Conservation (phyloP, 1,140 invertebrate species). For the Drosophila melanica region DNA sequence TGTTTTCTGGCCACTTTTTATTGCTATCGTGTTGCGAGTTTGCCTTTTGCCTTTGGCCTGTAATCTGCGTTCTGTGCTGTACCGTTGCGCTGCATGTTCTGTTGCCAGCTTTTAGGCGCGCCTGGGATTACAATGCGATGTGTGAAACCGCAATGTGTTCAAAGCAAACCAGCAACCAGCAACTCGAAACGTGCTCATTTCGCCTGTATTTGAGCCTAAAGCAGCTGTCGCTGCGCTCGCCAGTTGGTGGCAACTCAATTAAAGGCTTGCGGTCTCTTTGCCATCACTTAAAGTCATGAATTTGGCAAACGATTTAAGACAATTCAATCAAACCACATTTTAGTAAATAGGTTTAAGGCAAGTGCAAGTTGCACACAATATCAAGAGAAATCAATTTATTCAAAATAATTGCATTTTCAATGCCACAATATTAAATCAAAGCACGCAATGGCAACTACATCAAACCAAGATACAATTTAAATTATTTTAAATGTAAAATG, state of each 20-base stretch:
- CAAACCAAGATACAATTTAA: neutral
- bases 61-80: conserved; percentile 54
- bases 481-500: neutral
- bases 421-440: too few species aligned
- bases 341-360: neutral
- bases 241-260: conserved; percentile 62
- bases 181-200: conserved; percentile 59
- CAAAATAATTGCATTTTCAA: neutral
- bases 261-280: conserved; percentile 62
- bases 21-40: conserved; percentile 66
- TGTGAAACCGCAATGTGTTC: conserved; percentile 68
- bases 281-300: conserved; percentile 23
- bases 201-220: conserved; percentile 42
- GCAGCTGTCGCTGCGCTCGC: conserved; percentile 14
- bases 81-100: conserved; percentile 8
- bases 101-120: conserved; percentile 60
- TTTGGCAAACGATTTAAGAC: neutral
- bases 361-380: neutral
- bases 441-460: neutral
- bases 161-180: conserved; percentile 49
- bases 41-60: conserved; percentile 35
- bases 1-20: conserved; percentile 63
- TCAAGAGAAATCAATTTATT: neutral
- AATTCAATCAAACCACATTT: neutral
- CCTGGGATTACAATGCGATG: conserved; percentile 64